Conservation (phyloP, 2,888 invertebrate species). For the Metalampra italica region DNA sequence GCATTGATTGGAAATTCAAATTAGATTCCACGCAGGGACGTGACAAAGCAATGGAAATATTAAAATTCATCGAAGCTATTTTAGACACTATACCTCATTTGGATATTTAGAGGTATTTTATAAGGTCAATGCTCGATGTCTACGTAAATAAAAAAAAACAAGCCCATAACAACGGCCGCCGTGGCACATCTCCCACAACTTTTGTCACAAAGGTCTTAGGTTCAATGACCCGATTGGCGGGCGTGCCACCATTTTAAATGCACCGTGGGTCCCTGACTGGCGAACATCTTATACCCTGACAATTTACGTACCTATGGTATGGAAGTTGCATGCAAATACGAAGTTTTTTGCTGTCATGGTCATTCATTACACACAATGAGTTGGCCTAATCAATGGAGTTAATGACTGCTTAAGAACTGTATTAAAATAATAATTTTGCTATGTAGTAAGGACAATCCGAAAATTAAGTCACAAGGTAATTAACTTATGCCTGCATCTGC, state of each 20-base stretch:
- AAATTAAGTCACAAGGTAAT: too few species aligned
- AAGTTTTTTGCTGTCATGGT: neutral
- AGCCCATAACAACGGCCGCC: conserved; percentile 34
- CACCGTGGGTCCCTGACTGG: conserved; percentile 34
- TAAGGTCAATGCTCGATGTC: conserved; percentile 34
- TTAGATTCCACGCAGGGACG: conserved; percentile 6
- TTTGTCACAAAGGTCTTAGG: conserved; percentile 69
- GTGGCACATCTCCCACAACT: conserved; percentile 64
- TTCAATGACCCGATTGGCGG: conserved; percentile 71
- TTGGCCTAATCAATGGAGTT: conserved; percentile 5
- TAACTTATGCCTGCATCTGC: too few species aligned
- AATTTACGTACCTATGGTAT: neutral
- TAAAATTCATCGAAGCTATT: neutral
- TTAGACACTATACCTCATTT: neutral
- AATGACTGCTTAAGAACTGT: conserved; percentile 5
- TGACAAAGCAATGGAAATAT: conserved; percentile 17
- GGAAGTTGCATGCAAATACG: neutral
- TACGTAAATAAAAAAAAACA: conserved; percentile 23
- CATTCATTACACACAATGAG: neutral
- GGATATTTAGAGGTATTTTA: neutral
- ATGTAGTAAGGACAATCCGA: too few species aligned
- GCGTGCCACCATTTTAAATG: conserved; percentile 68
- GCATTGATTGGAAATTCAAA: neutral
- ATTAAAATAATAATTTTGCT: neutral
- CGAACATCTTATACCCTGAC: conserved; percentile 4